Evolutionary conservation across 2,888 invertebrate species (phyloP), one percentile per base, ranked within the genome.

Genomic region (Abscondita cerata): DNA sequence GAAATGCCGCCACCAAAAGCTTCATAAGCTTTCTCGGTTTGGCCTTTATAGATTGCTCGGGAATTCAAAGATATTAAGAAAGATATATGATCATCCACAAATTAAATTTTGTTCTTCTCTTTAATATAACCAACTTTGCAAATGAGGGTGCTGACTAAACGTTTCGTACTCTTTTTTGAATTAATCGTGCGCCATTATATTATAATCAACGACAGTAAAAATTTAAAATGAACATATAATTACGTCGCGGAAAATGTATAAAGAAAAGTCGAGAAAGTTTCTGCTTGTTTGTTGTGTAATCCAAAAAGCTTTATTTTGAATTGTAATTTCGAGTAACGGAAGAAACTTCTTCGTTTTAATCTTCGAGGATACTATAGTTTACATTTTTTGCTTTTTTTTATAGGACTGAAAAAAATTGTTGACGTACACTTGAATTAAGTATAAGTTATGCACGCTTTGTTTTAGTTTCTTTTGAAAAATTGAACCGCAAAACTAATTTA

Each of bases 11-110:
- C 31, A 52, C 52, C 15, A 20, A 40, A 20, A 52, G 40, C 52
- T 41, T 40, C 52, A 25, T 52, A 40, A 52, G 52, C 52, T 52
- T 52, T 36, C 20, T 15, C 52, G n/a, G 41, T 12, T 40, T 41
- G 19, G 41, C 41, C 40, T 25, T 41, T 52, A 40, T 52, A 41
- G 41, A 52, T 25, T 52, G 13, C 52, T 41, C 2, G 25, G 12
- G 15, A 25, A 52, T 15, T 25, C 40, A 20, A 52, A 36, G 15
- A 41, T 41, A 9, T 36, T 41, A 31, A 38, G 20, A 52, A 19
- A 52, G 40, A 52, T 52, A 52, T 52, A 15, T 40, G 15, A 8
- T 9, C 25, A 11, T 19, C 38, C 12, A 52, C 9, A 19, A 13
- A 52, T 52, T 52, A 52, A 40, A 40, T 40, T 40, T 40, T 8